Evolutionary conservation across 2,888 invertebrate genomes (phyloP).

Genomic region (Tenthredo mesomela): DNA sequence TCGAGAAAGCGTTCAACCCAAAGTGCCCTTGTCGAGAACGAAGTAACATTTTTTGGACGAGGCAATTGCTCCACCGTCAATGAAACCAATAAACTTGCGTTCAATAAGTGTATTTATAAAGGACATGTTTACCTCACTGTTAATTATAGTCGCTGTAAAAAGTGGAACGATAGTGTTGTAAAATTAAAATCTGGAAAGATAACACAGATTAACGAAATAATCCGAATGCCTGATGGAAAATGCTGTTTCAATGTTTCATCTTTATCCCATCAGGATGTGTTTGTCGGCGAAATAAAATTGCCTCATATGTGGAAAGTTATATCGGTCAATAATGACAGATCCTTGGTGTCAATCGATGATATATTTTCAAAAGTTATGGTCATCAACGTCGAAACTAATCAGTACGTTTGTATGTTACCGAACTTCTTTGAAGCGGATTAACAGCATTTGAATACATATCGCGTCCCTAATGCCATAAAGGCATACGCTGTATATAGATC

Average conservation of each 20-base stretch:
- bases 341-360: conserved; percentile 5
- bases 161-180: conserved; percentile 27
- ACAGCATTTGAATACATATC: not conserved
- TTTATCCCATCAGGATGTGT: conserved; percentile 2
- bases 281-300: conserved; percentile 18
- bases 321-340: conserved; percentile 5
- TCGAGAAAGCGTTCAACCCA: conserved; percentile 3
- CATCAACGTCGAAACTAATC: not conserved
- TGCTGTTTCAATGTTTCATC: not conserved
- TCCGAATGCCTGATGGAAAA: conserved; percentile 5
- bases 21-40: not conserved
- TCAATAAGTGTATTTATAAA: conserved; percentile 21
- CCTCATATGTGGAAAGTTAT: conserved; percentile 17
- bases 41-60: conserved; percentile 18
- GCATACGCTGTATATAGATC: too few relatives aligned
- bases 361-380: conserved; percentile 5
- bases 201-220: conserved; percentile 11
- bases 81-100: not conserved
- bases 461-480: too few relatives aligned
- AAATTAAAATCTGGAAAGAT: conserved; percentile 23
- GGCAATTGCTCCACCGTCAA: not conserved
- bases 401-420: conserved; percentile 14
- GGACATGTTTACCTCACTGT: conserved; percentile 18
- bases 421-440: conserved; percentile 6
- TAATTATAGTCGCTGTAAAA: conserved; percentile 9